A percentile compares a stretch with the other conserved stretches of the same genome.
phyloP scores from a whole-genome alignment of 2,113 vertebrate genomes.

The Neotragus pygmaeus region DNA sequence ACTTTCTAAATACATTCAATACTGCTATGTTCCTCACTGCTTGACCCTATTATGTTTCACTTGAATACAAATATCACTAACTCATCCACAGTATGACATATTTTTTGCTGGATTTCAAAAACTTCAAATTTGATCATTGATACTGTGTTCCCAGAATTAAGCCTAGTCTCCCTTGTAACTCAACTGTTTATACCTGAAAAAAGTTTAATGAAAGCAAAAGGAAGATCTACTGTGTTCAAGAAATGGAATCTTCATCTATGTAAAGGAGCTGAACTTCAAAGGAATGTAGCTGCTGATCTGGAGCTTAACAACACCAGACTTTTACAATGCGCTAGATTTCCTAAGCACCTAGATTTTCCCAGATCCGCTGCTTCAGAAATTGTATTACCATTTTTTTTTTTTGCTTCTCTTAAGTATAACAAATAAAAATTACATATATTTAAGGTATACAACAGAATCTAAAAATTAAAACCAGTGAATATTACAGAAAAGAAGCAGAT shows the following conservation, averaged over 20 bases:
- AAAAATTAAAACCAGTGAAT: neutral
- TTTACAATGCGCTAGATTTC: neutral
- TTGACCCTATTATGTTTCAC: neutral
- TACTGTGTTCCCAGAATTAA: neutral
- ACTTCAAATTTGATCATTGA: neutral
- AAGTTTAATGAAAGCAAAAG: neutral
- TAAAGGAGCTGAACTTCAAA: neutral
- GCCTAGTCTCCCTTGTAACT: neutral
- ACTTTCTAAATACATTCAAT: neutral
- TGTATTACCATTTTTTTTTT: neutral
- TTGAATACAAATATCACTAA: neutral
- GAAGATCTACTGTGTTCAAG: neutral
- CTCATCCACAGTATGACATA: neutral
- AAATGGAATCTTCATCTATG: neutral
- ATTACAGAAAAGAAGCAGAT: neutral
- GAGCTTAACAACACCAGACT: neutral
- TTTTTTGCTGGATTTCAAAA: neutral
- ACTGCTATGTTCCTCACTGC: neutral
- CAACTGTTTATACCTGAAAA: neutral
- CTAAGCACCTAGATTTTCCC: neutral
- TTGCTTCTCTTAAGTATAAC: neutral
- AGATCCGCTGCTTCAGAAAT: neutral
- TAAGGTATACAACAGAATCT: neutral
- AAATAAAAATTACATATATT: neutral
- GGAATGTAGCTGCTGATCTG: neutral